Base-by-base conservation (phyloP, 53 echinoderm and acorn worm species). In the Echinarachnius parma region DNA sequence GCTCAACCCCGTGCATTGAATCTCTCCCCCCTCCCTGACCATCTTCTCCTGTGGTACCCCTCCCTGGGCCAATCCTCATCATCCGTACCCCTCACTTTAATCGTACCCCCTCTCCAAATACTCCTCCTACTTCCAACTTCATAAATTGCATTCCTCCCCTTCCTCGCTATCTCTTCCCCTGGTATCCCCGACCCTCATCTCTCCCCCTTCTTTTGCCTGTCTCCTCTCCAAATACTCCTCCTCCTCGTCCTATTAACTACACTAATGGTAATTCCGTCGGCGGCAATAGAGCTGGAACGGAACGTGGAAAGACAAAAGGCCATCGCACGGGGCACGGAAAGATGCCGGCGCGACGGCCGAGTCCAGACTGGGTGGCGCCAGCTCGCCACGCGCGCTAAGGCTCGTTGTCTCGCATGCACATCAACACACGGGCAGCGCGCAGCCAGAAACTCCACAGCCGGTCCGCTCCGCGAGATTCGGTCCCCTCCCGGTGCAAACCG, bases 291-390 rank as follows among this genome's bases (percentile, higher is more conserved):
- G 70, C 53, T 37, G 32, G 21, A 52, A 70, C 54, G 70, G 70
- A 34, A 70, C 70, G 70, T 70, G 70, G 53, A 70, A 70, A 70
- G 70, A 70, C 70, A 70, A 70, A 70, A 70, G 70, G 70, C 70
- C 70, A 70, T 70, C 70, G 54, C 54, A 70, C 70, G 66, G 70
- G 70, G 70, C 53, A 52, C 53, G 53, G 52, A 70, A 53, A 70
- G 70, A 70, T 53, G 70, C 70, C 70, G 70, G 52, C 42, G 9
- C 52, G 70, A 34, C 70, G 70, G 70, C 15, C 21, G 24, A 24
- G 34, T 14, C 34, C 37, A 70, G 70, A 70, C 70, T 37, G 34
- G 34, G 25, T 54, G 70, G 54, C 70, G 70, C 70, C 70, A 70
- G 39, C 70, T 70, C 70, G 70, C 53, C 70, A 70, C 70, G 70